Evolutionary conservation across 1,140 invertebrate species (phyloP), one percentile per base, ranked within the genome.

Genomic region (Drosophila burlai): DNA sequence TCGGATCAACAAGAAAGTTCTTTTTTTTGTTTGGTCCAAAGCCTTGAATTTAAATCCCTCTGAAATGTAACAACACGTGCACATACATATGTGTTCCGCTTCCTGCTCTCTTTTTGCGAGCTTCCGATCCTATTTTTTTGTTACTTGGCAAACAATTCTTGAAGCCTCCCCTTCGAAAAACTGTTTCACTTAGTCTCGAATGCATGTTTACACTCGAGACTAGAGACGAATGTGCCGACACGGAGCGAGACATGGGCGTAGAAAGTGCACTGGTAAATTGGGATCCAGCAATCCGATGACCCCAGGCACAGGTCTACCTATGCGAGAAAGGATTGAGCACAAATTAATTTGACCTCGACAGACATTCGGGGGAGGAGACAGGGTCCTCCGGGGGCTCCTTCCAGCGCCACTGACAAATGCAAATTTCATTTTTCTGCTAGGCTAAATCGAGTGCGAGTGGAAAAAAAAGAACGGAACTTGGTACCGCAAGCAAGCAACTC

Each of bases 361-460:
- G 16, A 26, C 36, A 52, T 68, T 68, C 15, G 34, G 50, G 15
- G 34, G 4, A 24, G 52, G 42, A 60, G 36, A 21, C 34, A 47
- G 60, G 29, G 21, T 26, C 46, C 68, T 34, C 45, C 31, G 52
- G 47, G 47, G 49, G 42, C 31, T 58, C 36, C 52, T 47, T 46
- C 55, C 68, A 57, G 50, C 73, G 73, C 82, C 84, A 83, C 84
- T 87, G 84, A 68, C 81, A 83, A 74, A 87, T 89, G 84, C 73
- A 81, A 87, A 87, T 84, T 87, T 80, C 72, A 74, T 83, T 90
- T 90, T 79, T 64, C 77, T 75, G 77, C 72, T 36, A 64, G 55
- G 63, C 74, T 67, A 77, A 67, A 76, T 58, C 54, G 57, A 71
- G 58, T 64, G 45, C 64, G 69, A 65, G 61, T 29, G 29, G 63